Base-by-base conservation (phyloP, 2,888 invertebrate species). In the Mesochorus sp. region DNA sequence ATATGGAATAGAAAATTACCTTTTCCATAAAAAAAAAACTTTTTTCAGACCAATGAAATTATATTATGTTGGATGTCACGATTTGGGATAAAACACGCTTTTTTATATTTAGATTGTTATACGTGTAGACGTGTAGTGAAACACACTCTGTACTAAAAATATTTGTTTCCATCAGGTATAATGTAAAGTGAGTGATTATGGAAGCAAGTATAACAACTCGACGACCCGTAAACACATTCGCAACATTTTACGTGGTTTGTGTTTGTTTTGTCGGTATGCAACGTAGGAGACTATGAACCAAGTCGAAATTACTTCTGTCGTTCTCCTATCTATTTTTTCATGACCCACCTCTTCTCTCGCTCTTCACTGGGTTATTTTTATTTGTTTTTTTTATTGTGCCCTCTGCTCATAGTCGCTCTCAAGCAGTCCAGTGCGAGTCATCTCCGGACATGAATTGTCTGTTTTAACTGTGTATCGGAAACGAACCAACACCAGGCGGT, bases 401-500 rank as follows among this genome's bases (percentile, higher is more conserved):
- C 31, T 47, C 6, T 12, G 47, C 5, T 14, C 47, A 47, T 37
- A 17, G 14, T 26, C 47, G 34, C n/a, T 66, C 17, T 4, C 28
- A 28, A 44, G 26, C 14, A 42, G 53, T 42, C 42, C 24, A 53
- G 37, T 14, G 19, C 37, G 21, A 71, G 37, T 14, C 49, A 26
- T 4, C 24, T 66, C 39, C 12, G 44, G 39, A 8, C 53, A 53
- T 53, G 53, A 72, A 72, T 72, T 44, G 72, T 31, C 53, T 24
- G 72, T 51, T 24, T 53, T 51, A 26, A 51, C 49, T 10, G 17
- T n/a, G 12, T 31, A 55, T 53, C 62, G 61, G 28, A 14, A 19
- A 24, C 39, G 53, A 42, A 55, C 42, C 42, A 53, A 31, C 67
- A 28, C 26, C 12, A 19, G 53, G 28, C 28, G 19, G 19, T 19